Evolutionary conservation across 2,888 invertebrate species (phyloP).

Genomic region (Dasysyrphus albostriatus): DNA sequence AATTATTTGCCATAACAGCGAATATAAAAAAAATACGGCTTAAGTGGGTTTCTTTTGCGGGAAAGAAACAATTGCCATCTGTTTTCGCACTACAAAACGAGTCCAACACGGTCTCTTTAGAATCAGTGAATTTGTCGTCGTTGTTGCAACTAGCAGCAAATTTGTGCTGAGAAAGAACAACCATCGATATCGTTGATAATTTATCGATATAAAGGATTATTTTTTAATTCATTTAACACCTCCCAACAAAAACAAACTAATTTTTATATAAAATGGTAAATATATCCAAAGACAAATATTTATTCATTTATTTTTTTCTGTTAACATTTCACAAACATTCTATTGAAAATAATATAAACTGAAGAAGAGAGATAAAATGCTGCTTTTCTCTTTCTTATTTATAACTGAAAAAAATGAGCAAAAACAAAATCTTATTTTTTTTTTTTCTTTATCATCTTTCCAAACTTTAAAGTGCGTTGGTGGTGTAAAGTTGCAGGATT

Average conservation of each 20-base stretch:
- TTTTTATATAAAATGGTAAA: slow-evolving; percentile 74
- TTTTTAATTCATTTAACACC: slow-evolving; percentile 48
- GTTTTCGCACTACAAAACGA: slow-evolving; percentile 51
- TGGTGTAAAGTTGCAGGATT: slow-evolving; percentile 61
- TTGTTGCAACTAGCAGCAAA: slow-evolving; percentile 55
- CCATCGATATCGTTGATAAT: slow-evolving; percentile 39
- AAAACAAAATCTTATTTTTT: background rate
- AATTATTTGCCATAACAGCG: slow-evolving; percentile 10
- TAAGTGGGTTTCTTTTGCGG: slow-evolving; percentile 60
- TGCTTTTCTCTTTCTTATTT: slow-evolving; percentile 37
- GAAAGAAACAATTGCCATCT: slow-evolving; percentile 72
- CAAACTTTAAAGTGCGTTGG: slow-evolving; percentile 34
- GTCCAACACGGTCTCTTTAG: slow-evolving; percentile 25
- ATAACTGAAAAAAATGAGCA: background rate
- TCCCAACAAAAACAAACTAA: slow-evolving; percentile 44
- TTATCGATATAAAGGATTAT: slow-evolving; percentile 64
- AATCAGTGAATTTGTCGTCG: slow-evolving; percentile 56
- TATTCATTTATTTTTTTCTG: slow-evolving; percentile 1
- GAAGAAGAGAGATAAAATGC: slow-evolving; percentile 12
- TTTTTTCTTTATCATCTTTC: background rate
- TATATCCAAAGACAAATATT: slow-evolving; percentile 10
- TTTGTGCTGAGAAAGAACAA: slow-evolving; percentile 23
- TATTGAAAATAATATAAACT: slow-evolving; percentile 1
- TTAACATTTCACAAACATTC: slow-evolving; percentile 7
- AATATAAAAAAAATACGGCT: slow-evolving; percentile 19